Conservation (phyloP, 2,113 vertebrate species). For the Labeo rohita region DNA sequence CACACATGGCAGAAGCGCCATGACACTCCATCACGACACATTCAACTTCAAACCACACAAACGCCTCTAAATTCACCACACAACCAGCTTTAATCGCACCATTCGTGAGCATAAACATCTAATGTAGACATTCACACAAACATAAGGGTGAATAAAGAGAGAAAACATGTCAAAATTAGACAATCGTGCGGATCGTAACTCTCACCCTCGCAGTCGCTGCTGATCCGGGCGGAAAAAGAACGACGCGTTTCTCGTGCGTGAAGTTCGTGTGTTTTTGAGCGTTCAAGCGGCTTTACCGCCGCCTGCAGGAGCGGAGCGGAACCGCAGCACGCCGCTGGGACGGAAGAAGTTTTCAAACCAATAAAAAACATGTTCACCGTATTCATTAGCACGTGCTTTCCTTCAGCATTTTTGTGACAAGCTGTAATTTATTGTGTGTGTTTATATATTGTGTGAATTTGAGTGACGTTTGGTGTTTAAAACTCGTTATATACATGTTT, state of each 20-base stretch:
- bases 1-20: conserved; percentile 34
- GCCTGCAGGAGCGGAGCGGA: neutral
- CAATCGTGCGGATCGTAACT: neutral
- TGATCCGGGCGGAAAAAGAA: conserved; percentile 52
- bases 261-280: neutral
- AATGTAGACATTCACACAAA: neutral
- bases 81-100: neutral
- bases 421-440: neutral
- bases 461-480: no score
- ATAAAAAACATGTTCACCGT: neutral
- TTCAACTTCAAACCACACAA: neutral
- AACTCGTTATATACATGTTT: no score
- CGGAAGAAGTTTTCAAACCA: neutral
- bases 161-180: neutral
- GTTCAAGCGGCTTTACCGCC: neutral
- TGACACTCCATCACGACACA: neutral
- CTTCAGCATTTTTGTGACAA: neutral
- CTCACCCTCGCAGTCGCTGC: conserved; percentile 43
- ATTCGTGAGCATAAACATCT: neutral
- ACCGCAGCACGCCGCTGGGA: neutral
- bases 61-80: neutral
- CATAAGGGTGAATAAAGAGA: accelerated
- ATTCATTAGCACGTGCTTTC: neutral
- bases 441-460: no score
- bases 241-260: conserved; percentile 6